Base-by-base conservation (phyloP, 1,140 invertebrate genomes). In the Onthophagus taurus region DNA sequence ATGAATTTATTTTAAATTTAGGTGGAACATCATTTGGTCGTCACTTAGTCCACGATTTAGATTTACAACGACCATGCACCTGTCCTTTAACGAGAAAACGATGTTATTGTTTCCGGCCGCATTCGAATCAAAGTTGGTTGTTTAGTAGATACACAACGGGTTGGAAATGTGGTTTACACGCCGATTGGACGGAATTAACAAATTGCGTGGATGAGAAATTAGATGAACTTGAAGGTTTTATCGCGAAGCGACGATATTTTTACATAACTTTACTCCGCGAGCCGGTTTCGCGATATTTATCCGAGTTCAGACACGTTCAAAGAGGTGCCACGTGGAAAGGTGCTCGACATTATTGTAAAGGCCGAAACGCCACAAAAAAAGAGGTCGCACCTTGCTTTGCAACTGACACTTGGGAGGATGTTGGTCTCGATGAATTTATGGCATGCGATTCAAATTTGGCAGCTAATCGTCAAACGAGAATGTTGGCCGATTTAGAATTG, bases 71-170 rank as follows among this genome's bases (percentile, higher is more conserved):
- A 55, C 86, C 87, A 24, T 97, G 85, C 61, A 81, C 82, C 58
- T 93, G 89, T 72, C 85, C 89, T 61, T 21, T 58, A 11, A 77
- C 82, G 47, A 77, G 82, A 50, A 94, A 92, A 67, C 76, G 88
- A 47, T 96, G 91, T 68, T 88, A 89, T 66, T 95, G 91, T 72
- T 89, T 90, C 68, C 77, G 89, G 57, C 89, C 89, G 44, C 84
- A 86, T 72, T 78, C 82, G 58, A 83, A 87, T 65, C 83, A 92
- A 72, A 83, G 85, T 69, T 99, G 96, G 96, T 74, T 99, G 34
- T 98, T 99, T 69, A 97, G 92, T 61, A 78, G 96, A 55, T 97
- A 97, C 69, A 97, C 94, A 5, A 97, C 92, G 12, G 96, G 96
- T 35, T 99, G 96, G 96, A 89, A 90, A 58, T 99, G 96, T 72